Base-by-base conservation (phyloP, 1,140 invertebrate genomes). In the Drosophila ironensis region DNA sequence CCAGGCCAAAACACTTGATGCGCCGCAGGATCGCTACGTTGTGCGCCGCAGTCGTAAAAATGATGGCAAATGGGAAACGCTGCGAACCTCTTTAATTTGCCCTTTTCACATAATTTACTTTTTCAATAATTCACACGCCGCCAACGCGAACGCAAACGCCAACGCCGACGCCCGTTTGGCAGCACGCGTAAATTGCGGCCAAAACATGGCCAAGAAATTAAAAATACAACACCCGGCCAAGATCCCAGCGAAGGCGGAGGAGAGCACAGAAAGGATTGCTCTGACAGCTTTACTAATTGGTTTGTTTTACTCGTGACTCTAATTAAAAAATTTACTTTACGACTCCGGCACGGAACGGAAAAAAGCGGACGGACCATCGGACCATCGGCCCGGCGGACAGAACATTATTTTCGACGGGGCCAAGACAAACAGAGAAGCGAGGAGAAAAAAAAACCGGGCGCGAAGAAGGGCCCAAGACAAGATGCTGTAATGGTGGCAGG, bases 251-350 rank as follows among this genome's bases (percentile, higher is more conserved):
- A 6, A 17, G 33, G 33, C 12, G 2, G 20, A 22, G n/a, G 27
- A n/a, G 44, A 53, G 59, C 42, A 12, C 41, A 50, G 72, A 80
- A 86, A 72, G 80, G 80, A 81, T 86, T 86, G 71, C 75, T 87
- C 81, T 72, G 81, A 87, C 81, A 81, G 75, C 61, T 57, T 76
- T 72, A 81, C 80, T 86, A 86, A 86, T 86, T 86, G 80, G 72
- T 87, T 86, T 87, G 75, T 81, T 86, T 86, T 87, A 80, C 80
- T 86, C 72, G 71, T 75, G 80, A 87, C 80, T 87, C 80, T 86
- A 86, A 86, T 86, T 86, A 87, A 86, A 87, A 86, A 86, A 86
- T 87, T 72, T 87, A 87, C 81, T 86, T 86, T 87, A 81, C 72
- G 80, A 87, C 75, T 84, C 78, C 61, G 53, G 46, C 53, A 66